Percentiles rank a stretch among this genome's conserved stretches.
These are phyloP conservation scores for Sorex araneus DNA, from an alignment of 2,113 vertebrate species.

Conservation along the genomic window DNA sequence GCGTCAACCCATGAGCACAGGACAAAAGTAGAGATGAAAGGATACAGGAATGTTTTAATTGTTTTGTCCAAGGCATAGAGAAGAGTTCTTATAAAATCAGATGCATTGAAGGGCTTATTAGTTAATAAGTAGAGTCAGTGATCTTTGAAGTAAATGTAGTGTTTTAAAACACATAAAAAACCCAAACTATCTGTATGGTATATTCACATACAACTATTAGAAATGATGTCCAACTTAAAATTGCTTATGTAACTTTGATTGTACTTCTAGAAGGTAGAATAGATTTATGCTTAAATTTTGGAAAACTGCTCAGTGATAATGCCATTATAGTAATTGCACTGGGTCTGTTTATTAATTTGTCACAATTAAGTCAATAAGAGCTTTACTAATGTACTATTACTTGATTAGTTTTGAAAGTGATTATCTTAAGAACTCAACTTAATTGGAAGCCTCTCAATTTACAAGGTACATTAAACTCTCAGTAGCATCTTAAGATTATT, in stretches of 20 bases:
- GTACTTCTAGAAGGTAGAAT: constrained; percentile 68
- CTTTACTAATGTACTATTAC: constrained; percentile 85
- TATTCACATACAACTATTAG: neutral
- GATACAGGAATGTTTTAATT: neutral
- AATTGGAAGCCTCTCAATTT: constrained; percentile 90
- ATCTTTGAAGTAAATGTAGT: constrained; percentile 37
- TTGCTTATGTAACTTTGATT: constrained; percentile 71
- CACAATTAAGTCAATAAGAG: constrained; percentile 87
- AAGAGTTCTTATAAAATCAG: neutral
- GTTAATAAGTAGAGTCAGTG: neutral
- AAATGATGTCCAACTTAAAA: constrained; percentile 51
- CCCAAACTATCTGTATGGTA: neutral
- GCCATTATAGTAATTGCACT: constrained; percentile 83
- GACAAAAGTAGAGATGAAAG: neutral
- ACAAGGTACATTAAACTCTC: constrained; percentile 88
- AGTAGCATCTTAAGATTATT: constrained; percentile 84
- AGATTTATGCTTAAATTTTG: constrained; percentile 71
- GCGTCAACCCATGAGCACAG: neutral
- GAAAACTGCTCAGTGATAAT: constrained; percentile 82
- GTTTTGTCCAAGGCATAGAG: neutral
- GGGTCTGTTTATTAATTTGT: constrained; percentile 88
- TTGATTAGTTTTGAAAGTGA: constrained; percentile 88
- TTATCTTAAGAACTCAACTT: constrained; percentile 87
- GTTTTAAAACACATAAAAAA: constrained; percentile 40
- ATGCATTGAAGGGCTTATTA: neutral